phyloP scores from a whole-genome alignment of 1,140 invertebrate species.

The Bombus waltoni region DNA sequence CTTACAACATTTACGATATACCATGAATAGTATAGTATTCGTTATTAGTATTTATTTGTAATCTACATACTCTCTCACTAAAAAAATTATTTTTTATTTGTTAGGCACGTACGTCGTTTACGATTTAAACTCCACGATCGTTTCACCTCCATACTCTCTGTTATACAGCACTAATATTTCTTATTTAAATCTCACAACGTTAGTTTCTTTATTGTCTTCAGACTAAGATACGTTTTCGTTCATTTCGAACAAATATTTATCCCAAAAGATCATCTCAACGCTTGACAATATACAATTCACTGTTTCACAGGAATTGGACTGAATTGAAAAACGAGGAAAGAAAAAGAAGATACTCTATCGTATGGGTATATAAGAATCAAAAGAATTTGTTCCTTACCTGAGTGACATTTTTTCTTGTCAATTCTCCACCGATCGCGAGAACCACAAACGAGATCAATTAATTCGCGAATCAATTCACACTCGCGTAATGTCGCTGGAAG shows the following conservation, averaged over 20 bases:
- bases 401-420: constrained; percentile 8
- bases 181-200: neutral
- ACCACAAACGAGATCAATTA: constrained; percentile 17
- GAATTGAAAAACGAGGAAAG: neutral
- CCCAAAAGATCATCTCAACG: neutral
- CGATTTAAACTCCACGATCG: too few species aligned
- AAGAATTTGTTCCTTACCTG: constrained; percentile 12
- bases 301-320: too few species aligned
- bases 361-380: neutral
- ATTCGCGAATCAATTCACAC: neutral
- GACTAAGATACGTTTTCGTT: neutral
- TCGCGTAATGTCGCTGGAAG: neutral
- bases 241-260: neutral
- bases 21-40: too few species aligned
- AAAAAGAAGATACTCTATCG: neutral
- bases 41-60: too few species aligned
- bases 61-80: too few species aligned
- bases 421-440: neutral
- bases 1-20: neutral
- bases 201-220: neutral
- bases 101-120: too few species aligned
- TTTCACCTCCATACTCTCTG: neutral
- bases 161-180: neutral
- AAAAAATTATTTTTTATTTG: too few species aligned
- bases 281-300: neutral